These are phyloP conservation scores for Nebria ingens DNA, from an alignment of 1,140 invertebrate genomes.

Conservation along the genomic window DNA sequence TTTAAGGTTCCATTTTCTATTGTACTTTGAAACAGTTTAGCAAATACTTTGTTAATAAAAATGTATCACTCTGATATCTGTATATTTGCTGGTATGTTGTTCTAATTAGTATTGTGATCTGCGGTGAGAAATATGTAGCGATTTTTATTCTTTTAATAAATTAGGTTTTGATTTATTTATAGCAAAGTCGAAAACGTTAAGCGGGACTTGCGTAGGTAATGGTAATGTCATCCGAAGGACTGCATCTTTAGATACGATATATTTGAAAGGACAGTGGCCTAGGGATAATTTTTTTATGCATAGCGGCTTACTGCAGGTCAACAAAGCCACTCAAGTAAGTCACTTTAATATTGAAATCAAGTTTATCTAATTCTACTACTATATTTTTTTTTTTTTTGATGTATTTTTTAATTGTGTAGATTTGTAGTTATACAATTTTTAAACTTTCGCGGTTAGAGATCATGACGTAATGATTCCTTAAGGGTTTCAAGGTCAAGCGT, in stretches of 20 bases:
- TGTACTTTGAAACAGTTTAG: neutral
- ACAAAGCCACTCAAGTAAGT: conserved; percentile 69
- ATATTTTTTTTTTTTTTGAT: too few species aligned
- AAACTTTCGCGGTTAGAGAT: too few species aligned
- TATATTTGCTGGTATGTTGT: neutral
- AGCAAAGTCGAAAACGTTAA: conserved; percentile 53
- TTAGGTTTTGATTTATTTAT: conserved; percentile 19
- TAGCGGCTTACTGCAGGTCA: conserved; percentile 53
- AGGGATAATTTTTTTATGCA: conserved; percentile 55
- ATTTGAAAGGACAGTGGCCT: conserved; percentile 65
- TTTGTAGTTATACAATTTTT: too few species aligned
- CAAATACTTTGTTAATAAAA: neutral
- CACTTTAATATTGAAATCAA: too few species aligned
- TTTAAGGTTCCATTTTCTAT: neutral
- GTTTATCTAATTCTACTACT: neutral
- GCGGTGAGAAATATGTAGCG: too few species aligned
- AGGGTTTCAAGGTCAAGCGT: too few species aligned
- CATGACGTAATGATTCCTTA: too few species aligned
- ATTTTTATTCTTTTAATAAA: too few species aligned
- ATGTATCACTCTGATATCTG: conserved; percentile 6
- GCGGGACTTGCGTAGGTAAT: conserved; percentile 33
- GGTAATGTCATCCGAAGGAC: conserved; percentile 57
- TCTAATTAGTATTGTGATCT: neutral
- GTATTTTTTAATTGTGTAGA: too few species aligned
- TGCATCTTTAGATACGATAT: conserved; percentile 65